phyloP scores from a whole-genome alignment of 2,888 invertebrate species.

The Craniophora ligustri region DNA sequence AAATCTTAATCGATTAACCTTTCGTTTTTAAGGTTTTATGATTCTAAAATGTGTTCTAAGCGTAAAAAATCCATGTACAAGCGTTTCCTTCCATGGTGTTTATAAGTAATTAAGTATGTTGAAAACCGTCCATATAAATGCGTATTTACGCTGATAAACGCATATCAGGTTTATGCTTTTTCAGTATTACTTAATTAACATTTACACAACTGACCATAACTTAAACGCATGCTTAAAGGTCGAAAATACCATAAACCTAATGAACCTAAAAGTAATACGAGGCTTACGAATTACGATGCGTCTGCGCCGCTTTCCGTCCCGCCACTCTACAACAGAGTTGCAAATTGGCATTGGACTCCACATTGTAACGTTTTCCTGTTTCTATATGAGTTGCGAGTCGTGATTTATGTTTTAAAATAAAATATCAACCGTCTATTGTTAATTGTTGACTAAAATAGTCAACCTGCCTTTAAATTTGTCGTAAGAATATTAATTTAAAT shows the following conservation, averaged over 20 bases:
- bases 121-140: too few relatives aligned
- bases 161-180: too few relatives aligned
- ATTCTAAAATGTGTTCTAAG: too few relatives aligned
- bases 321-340: slow-evolving; percentile 19
- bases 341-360: slow-evolving; percentile 21
- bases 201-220: slow-evolving; percentile 2
- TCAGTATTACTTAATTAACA: not conserved
- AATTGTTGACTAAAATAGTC: not conserved
- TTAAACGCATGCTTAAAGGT: not conserved
- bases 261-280: not conserved
- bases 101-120: too few relatives aligned
- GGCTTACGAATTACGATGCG: not conserved
- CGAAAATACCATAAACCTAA: not conserved
- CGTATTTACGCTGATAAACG: too few relatives aligned
- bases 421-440: slow-evolving; percentile 6
- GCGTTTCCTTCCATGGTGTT: too few relatives aligned
- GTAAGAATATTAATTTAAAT: not conserved
- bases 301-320: not conserved
- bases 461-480: not conserved
- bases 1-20: too few relatives aligned
- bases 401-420: slow-evolving; percentile 16
- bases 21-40: too few relatives aligned
- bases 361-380: slow-evolving; percentile 26
- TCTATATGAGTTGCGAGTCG: not conserved
- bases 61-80: too few relatives aligned